Base-by-base conservation (phyloP, 1,140 invertebrate genomes). In the Melitaea cinxia region DNA sequence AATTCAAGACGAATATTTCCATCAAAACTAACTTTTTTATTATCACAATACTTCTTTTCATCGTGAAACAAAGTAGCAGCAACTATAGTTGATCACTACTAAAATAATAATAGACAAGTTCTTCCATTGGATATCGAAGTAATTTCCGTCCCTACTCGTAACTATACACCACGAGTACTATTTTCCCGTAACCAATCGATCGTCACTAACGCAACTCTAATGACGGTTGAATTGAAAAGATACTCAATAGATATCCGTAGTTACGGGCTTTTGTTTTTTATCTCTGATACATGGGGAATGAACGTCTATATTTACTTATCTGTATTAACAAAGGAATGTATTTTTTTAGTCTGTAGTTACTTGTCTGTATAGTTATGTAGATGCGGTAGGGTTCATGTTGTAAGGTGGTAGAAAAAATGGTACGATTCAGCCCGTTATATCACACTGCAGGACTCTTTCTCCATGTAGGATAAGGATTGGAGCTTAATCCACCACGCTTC, bases 161-260 rank as follows among this genome's bases (percentile, higher is more conserved):
- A 47, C 17, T 47, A 47, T 37, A 6, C 30, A 17, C 26, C 26
- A 23, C 28, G 19, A 33, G 17, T 14, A 23, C 5, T 59, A 37
- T 59, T 59, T 59, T 52, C 24, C 33, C 23, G 57, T 49, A 55
- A 39, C 50, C 50, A 60, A 60, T 67, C 52, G 52, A 23, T 39
- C 65, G 65, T 52, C 3, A 55, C 58, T 67, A 61, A 67, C 42
- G 52, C 28, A 47, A 17, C 57, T 39, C 52, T 56, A 61, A 67
- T 67, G 33, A 53, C 65, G 42, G 65, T 30, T 61, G 60, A 61
- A 67, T 64, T 67, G 52, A 61, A 67, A 58, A 65, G 4, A 53
- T 23, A 23, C 12, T 28, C 50, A 21, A 26, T 14, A 42, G 42
- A 50, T 21, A 61, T 55, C n/a, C 14, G 15, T 50, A 56, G 42